A percentile compares a stretch with the other conserved stretches of the same genome.
These are phyloP conservation scores for Trogon surrucura DNA, from an alignment of 2,113 vertebrate species.

Conservation along the genomic window DNA sequence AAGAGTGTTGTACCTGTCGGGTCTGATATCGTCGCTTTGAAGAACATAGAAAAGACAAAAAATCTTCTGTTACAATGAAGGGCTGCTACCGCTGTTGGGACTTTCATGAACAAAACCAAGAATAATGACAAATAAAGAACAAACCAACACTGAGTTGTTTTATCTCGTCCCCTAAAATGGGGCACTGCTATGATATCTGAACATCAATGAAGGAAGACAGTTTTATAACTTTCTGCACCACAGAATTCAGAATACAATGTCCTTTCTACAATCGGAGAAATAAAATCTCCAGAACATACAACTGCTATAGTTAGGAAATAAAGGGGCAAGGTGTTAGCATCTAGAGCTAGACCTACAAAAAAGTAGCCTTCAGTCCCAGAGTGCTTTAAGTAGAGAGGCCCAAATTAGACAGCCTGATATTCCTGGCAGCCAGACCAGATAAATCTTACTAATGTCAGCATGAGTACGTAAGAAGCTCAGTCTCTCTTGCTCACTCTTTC, in stretches of 20 bases:
- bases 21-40: neutral
- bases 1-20: neutral
- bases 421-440: neutral
- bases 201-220: neutral
- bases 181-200: neutral
- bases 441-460: neutral
- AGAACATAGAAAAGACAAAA: neutral
- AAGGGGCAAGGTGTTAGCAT: neutral
- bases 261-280: neutral
- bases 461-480: neutral
- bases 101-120: fast-evolving
- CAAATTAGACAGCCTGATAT: neutral
- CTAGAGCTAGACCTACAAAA: neutral
- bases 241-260: neutral
- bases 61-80: neutral
- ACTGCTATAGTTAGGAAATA: neutral
- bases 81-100: neutral
- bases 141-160: neutral
- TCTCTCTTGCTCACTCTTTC: neutral
- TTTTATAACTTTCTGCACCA: neutral
- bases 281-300: neutral
- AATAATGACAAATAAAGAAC: neutral
- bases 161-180: neutral
- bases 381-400: neutral
- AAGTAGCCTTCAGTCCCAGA: neutral